Conservation (phyloP, 2,113 vertebrate species). For the Asarcornis scutulata region DNA sequence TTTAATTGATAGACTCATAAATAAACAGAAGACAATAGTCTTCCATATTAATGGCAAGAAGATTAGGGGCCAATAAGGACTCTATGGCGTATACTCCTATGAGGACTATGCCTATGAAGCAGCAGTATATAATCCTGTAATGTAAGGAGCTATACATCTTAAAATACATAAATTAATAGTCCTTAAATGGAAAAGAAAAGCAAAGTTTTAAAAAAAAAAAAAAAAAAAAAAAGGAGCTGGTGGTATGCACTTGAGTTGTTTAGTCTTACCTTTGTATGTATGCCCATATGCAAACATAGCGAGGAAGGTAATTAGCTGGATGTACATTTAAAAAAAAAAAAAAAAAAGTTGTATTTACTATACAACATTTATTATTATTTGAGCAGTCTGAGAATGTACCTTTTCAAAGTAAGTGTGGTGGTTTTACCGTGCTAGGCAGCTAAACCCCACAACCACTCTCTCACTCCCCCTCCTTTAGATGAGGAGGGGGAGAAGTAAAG, state of each 20-base stretch:
- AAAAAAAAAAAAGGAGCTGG: neutral
- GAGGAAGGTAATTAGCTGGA: neutral
- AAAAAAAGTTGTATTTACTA: too few relatives aligned
- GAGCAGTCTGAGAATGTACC: neutral
- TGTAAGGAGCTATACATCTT: neutral
- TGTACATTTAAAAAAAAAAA: too few relatives aligned
- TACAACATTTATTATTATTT: neutral
- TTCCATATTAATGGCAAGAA: neutral
- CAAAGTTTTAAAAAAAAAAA: neutral
- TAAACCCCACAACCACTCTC: too few relatives aligned
- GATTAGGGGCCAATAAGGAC: neutral
- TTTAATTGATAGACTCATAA: neutral
- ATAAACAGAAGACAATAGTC: neutral
- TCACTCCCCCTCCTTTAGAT: too few relatives aligned
- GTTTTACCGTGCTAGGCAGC: too few relatives aligned
- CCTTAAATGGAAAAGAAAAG: neutral
- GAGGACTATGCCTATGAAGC: neutral
- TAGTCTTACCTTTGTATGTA: neutral
- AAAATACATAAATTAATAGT: neutral
- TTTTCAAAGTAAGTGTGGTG: neutral
- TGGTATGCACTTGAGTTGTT: neutral
- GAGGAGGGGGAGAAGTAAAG: too few relatives aligned
- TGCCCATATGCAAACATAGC: neutral
- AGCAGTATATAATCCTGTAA: neutral
- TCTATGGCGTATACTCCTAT: neutral